Conservation (phyloP, 2,113 vertebrate species). For the Dendropsophus ebraccatus region DNA sequence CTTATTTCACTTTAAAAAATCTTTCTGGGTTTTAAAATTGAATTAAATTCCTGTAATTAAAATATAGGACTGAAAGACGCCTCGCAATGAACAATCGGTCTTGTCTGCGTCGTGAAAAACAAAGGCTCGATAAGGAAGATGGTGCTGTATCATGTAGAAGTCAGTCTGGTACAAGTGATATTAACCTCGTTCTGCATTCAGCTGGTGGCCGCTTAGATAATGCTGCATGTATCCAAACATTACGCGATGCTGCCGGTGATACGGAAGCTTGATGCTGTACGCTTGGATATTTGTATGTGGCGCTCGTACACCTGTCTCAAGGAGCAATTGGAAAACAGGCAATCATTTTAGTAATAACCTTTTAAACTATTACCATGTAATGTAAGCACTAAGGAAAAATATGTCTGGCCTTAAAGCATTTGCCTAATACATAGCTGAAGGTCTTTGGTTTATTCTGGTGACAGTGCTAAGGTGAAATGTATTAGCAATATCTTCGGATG, state of each 20-base stretch:
- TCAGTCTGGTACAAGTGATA: neutral
- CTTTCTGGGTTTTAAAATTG: neutral
- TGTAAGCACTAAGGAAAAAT: neutral
- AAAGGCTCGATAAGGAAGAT: neutral
- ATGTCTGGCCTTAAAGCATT: neutral
- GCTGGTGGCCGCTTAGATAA: neutral
- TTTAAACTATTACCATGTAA: neutral
- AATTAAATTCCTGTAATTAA: neutral
- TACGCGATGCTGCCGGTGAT: neutral
- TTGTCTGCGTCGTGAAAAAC: slow-evolving; percentile 1
- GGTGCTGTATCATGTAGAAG: neutral
- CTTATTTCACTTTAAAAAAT: neutral
- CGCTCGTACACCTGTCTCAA: neutral
- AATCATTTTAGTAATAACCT: slow-evolving; percentile 4
- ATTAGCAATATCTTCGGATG: neutral
- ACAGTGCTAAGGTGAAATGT: neutral
- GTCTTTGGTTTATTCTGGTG: neutral
- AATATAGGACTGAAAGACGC: neutral
- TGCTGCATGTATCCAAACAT: neutral
- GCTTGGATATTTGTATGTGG: neutral
- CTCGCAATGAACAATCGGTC: neutral
- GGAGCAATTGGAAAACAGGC: neutral
- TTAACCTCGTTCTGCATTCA: slow-evolving; percentile 9
- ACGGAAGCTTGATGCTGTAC: neutral
- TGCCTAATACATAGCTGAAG: neutral